These are phyloP conservation scores for Orius laevigatus DNA, from an alignment of 1,140 invertebrate genomes.

Conservation along the genomic window DNA sequence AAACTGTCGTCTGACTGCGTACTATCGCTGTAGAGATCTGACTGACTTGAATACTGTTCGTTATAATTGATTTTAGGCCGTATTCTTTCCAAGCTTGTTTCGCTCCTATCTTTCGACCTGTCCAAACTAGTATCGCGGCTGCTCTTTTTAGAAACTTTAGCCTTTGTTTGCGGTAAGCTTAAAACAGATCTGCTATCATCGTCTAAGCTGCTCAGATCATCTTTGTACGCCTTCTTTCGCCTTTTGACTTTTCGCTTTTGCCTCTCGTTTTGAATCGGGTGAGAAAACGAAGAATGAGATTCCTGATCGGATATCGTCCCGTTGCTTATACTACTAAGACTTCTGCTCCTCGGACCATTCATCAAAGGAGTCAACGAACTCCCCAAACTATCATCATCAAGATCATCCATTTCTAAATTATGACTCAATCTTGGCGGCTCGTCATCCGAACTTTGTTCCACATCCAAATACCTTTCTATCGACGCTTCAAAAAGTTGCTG, in stretches of 20 bases:
- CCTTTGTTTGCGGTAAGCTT: background rate
- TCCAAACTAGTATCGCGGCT: slow-evolving; percentile 11
- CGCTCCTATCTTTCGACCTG: slow-evolving; percentile 2
- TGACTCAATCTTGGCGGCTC: slow-evolving; percentile 41
- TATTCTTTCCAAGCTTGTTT: background rate
- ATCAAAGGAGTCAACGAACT: slow-evolving; percentile 2
- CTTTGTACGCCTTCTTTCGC: no score
- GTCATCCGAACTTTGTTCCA: slow-evolving; percentile 53
- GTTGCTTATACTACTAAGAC: background rate
- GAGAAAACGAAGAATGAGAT: no score
- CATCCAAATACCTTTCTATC: slow-evolving; percentile 62
- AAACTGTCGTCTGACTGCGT: slow-evolving; percentile 10
- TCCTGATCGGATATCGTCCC: no score
- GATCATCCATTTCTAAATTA: slow-evolving; percentile 31
- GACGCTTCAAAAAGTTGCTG: slow-evolving; percentile 60
- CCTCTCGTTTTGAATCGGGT: no score
- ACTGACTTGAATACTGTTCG: slow-evolving; percentile 17
- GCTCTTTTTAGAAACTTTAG: background rate
- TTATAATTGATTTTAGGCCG: slow-evolving; percentile 12
- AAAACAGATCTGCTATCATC: background rate
- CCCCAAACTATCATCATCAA: slow-evolving; percentile 4
- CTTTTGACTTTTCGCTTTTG: no score
- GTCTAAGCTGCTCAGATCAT: background rate
- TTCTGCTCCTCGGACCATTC: slow-evolving; percentile 11
- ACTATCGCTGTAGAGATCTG: slow-evolving; percentile 18